Evolutionary conservation across 2,113 vertebrate species (phyloP).

Genomic region (Platanista minor): DNA sequence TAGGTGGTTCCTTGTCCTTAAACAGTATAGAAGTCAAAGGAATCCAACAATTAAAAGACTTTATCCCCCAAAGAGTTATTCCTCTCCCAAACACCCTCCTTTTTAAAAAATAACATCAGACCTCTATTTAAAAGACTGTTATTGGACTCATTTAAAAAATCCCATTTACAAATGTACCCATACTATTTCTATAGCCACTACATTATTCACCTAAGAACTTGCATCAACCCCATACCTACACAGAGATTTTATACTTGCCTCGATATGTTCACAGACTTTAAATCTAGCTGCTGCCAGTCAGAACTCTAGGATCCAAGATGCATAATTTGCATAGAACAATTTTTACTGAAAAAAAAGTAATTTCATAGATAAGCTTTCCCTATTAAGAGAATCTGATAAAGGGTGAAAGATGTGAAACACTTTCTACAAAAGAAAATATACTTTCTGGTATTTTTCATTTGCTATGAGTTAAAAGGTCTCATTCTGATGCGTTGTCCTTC

Average conservation of each 20-base stretch:
- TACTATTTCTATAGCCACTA: background rate
- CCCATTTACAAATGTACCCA: background rate
- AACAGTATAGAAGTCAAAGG: background rate
- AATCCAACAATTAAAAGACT: background rate
- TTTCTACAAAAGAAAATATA: slow-evolving; percentile 50
- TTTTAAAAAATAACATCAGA: background rate
- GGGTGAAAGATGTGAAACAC: slow-evolving; percentile 39
- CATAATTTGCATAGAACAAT: slow-evolving; percentile 43
- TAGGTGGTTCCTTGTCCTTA: background rate
- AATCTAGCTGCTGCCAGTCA: slow-evolving; percentile 18
- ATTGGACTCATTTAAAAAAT: background rate
- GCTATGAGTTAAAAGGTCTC: slow-evolving; percentile 55
- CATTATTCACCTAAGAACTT: slow-evolving; percentile 6
- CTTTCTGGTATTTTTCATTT: slow-evolving; percentile 59
- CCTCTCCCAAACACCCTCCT: accelerated
- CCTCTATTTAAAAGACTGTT: slow-evolving; percentile 4
- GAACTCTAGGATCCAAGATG: slow-evolving; percentile 31
- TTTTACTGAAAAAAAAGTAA: slow-evolving; percentile 46
- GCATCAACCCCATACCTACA: background rate
- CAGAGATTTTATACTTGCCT: slow-evolving; percentile 27
- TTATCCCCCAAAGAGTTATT: background rate
- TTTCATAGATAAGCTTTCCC: slow-evolving; percentile 42
- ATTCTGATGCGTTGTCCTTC: slow-evolving; percentile 76
- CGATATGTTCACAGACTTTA: slow-evolving; percentile 28
- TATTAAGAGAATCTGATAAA: slow-evolving; percentile 68